These are phyloP conservation scores for Galaxea fascicularis DNA, from an alignment of 92 coral and sea anemone genomes.

Conservation along the genomic window DNA sequence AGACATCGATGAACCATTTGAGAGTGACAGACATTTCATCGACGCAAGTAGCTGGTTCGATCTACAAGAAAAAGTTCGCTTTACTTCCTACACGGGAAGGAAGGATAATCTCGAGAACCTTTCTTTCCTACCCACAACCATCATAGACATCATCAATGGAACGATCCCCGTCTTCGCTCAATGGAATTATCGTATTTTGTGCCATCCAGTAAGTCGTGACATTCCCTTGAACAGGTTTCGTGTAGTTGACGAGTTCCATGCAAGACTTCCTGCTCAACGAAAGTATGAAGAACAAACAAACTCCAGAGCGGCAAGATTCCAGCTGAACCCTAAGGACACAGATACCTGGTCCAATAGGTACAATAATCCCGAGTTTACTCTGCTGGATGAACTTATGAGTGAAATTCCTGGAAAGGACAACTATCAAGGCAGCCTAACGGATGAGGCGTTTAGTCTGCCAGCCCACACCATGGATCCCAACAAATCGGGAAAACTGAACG, in stretches of 20 bases:
- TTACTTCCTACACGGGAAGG: slow-evolving; percentile 93
- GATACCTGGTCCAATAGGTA: slow-evolving; percentile 51
- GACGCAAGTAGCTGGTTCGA: slow-evolving; percentile 94
- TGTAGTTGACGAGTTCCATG: slow-evolving; percentile 59
- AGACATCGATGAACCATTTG: slow-evolving; percentile 92
- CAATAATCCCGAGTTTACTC: slow-evolving; percentile 27
- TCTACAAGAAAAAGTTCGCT: slow-evolving; percentile 90
- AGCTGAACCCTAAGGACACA: slow-evolving; percentile 64
- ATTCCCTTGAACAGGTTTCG: slow-evolving; percentile 71
- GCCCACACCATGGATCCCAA: slow-evolving; percentile 77
- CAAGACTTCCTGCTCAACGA: slow-evolving; percentile 24
- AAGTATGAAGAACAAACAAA: slow-evolving; percentile 36
- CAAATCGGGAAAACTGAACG: slow-evolving; percentile 65
- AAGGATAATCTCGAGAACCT: slow-evolving; percentile 94
- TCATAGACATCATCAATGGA: slow-evolving; percentile 79
- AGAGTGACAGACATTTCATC: slow-evolving; percentile 92
- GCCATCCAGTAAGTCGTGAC: slow-evolving; percentile 77
- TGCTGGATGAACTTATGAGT: slow-evolving; percentile 62
- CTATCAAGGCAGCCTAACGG: slow-evolving; percentile 73
- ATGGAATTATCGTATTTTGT: slow-evolving; percentile 84
- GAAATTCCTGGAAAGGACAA: slow-evolving; percentile 94
- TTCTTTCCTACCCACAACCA: slow-evolving; percentile 86
- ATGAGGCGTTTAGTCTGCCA: slow-evolving; percentile 76
- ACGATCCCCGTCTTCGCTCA: slow-evolving; percentile 85
- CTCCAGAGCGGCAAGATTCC: slow-evolving; percentile 77